Conservation (phyloP, 1,140 invertebrate genomes). For the Manduca sexta region DNA sequence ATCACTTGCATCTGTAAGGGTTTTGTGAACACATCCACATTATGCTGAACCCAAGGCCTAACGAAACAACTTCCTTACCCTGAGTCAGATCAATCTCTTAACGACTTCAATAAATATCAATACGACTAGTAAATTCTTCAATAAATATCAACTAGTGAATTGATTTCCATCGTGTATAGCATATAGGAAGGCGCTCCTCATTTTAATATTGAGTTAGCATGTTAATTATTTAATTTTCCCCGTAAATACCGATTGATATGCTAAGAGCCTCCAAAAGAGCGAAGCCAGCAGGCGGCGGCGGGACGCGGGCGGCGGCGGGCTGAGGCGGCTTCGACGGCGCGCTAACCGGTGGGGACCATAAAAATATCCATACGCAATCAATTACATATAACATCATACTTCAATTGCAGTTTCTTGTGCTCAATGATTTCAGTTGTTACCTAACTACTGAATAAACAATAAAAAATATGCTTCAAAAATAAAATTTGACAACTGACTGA, state of each 20-base stretch:
- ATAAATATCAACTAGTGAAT: constrained; percentile 8
- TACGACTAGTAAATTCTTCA: constrained; percentile 27
- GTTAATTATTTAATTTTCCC: constrained; percentile 68
- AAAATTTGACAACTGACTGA: constrained; percentile 8
- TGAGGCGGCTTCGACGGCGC: constrained; percentile 54
- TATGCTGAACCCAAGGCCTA: constrained; percentile 69
- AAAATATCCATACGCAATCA: constrained; percentile 74
- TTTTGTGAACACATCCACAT: constrained; percentile 70
- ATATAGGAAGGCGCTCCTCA: constrained; percentile 21
- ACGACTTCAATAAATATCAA: constrained; percentile 29
- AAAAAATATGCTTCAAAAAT: constrained; percentile 2
- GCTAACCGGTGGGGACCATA: constrained; percentile 72
- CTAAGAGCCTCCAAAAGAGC: constrained; percentile 64
- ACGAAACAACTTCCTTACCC: constrained; percentile 54
- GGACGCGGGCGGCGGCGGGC: constrained; percentile 48
- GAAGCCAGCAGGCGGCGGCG: constrained; percentile 50
- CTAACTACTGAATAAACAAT: not conserved
- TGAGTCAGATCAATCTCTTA: constrained; percentile 63
- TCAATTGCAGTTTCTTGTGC: constrained; percentile 68
- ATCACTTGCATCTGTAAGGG: constrained; percentile 67
- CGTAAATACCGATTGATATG: constrained; percentile 71
- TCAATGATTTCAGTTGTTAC: constrained; percentile 12
- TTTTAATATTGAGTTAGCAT: constrained; percentile 48
- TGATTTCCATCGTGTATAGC: constrained; percentile 19
- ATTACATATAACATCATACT: constrained; percentile 64